These are phyloP conservation scores for Phortica magna DNA, from an alignment of 2,888 invertebrate genomes.

Conservation along the genomic window DNA sequence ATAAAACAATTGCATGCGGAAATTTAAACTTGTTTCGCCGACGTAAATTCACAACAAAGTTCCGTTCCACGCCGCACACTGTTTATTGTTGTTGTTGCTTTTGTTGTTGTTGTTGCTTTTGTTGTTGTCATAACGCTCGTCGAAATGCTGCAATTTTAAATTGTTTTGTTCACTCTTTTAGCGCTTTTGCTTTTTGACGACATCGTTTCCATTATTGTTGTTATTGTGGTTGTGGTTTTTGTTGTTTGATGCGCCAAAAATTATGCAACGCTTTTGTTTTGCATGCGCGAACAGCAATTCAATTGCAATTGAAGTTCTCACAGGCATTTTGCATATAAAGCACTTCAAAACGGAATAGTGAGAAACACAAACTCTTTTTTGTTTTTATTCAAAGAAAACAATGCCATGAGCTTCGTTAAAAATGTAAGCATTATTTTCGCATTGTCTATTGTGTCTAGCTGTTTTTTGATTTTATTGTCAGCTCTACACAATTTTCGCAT, in stretches of 20 bases:
- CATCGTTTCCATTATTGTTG: background rate
- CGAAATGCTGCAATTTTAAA: constrained; percentile 4
- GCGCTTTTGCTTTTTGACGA: constrained; percentile 1
- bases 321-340: constrained; percentile 1
- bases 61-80: background rate
- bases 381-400: too few species aligned
- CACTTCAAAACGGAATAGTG: background rate
- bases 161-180: constrained; percentile 16
- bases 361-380: background rate
- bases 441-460: too few species aligned
- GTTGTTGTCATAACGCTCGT: too few species aligned
- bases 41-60: background rate
- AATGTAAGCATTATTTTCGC: too few species aligned
- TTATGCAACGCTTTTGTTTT: constrained; percentile 17
- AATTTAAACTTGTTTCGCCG: too few species aligned
- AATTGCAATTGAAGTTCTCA: constrained; percentile 30
- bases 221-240: background rate
- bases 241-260: constrained; percentile 5
- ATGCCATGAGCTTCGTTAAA: too few species aligned
- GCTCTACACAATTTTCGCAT: too few species aligned
- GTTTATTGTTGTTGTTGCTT: constrained; percentile 12
- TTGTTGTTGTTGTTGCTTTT: constrained; percentile 11
- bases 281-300: constrained; percentile 8
- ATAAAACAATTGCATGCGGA: constrained; percentile 15
- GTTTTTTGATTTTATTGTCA: too few species aligned